Evolutionary conservation across 2,797 vertebrate genomes (phyloP).

Genomic region (Pseudochirops corinnae): DNA sequence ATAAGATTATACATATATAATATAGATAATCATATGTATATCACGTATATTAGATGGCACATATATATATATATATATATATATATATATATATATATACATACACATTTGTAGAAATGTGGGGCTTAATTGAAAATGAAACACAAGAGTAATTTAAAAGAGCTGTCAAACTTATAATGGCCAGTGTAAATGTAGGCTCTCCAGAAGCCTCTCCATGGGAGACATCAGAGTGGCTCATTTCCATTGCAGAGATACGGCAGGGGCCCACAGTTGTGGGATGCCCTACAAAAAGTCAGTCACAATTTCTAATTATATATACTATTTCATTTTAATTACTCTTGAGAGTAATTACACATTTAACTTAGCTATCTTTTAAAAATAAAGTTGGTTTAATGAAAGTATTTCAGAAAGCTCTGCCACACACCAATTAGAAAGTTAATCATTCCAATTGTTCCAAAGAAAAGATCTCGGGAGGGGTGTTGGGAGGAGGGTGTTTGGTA

Average conservation of each 20-base stretch:
- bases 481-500: not conserved
- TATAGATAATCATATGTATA: not conserved
- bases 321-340: conserved; percentile 63
- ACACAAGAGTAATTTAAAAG: conserved; percentile 33
- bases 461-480: conserved; percentile 47
- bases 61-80: not conserved
- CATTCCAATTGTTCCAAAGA: conserved; percentile 69
- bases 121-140: not conserved
- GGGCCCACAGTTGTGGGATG: not conserved
- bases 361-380: conserved; percentile 65
- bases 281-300: conserved; percentile 45
- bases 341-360: conserved; percentile 69
- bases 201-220: conserved; percentile 21
- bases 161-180: not conserved
- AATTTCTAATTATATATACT: conserved; percentile 65
- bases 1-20: not conserved
- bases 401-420: conserved; percentile 56
- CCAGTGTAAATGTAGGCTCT: not conserved
- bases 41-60: too few relatives aligned
- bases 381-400: conserved; percentile 68
- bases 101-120: not conserved
- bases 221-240: conserved; percentile 48
- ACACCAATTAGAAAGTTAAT: conserved; percentile 70
- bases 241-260: not conserved
- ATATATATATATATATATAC: not conserved